A percentile compares a stretch with the other conserved stretches of the same genome.
phyloP scores from a whole-genome alignment of 1,140 invertebrate genomes.

The Rhagoletis zephyria region DNA sequence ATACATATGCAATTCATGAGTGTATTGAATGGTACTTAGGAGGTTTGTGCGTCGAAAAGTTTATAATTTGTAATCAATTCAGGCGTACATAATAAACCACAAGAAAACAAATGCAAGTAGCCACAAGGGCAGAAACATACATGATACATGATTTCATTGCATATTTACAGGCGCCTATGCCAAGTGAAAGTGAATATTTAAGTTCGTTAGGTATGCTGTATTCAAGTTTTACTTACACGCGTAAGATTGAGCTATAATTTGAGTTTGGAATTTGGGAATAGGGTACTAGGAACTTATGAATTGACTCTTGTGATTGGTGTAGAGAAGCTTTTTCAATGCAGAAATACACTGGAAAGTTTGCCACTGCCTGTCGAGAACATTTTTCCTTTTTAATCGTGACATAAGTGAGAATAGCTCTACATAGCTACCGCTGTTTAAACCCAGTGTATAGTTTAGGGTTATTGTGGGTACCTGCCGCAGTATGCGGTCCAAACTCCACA shows the following conservation, averaged over 20 bases:
- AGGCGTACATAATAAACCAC: conserved; percentile 73
- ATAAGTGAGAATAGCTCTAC: too few species aligned
- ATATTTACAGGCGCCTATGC: background rate
- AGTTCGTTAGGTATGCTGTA: conserved; percentile 1
- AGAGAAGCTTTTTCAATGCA: too few species aligned
- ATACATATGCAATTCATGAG: background rate
- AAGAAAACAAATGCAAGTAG: conserved; percentile 69
- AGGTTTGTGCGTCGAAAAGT: conserved; percentile 60
- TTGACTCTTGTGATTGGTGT: too few species aligned
- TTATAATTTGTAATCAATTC: conserved; percentile 74
- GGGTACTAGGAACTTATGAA: too few species aligned
- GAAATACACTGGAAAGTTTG: too few species aligned
- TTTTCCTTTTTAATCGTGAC: too few species aligned
- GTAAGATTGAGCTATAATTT: background rate
- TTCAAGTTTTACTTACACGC: background rate
- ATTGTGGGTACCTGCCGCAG: too few species aligned
- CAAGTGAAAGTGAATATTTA: conserved; percentile 55
- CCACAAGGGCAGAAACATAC: conserved; percentile 23
- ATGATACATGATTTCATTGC: background rate
- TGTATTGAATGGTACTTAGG: background rate
- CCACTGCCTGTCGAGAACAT: too few species aligned
- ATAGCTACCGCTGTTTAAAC: too few species aligned
- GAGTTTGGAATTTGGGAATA: background rate
- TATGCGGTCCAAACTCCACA: too few species aligned
- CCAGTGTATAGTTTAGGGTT: too few species aligned